Conservation (phyloP, 2,888 invertebrate species). For the Lepas anatifera region DNA sequence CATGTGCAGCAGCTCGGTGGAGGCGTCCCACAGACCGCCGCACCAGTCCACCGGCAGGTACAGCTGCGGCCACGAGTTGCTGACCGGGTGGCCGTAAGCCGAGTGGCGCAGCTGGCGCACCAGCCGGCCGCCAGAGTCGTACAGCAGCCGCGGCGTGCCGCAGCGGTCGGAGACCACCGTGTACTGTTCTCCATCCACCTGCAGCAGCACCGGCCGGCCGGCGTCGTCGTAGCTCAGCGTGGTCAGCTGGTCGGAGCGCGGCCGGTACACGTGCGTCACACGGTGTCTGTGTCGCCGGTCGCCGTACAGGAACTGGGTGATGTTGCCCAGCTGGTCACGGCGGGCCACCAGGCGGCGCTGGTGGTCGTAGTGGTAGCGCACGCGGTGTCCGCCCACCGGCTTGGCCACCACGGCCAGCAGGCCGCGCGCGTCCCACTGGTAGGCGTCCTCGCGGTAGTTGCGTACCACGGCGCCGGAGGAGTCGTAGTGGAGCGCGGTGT, state of each 20-base stretch:
- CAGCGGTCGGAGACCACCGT: slow-evolving; percentile 88
- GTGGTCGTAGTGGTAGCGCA: slow-evolving; percentile 78
- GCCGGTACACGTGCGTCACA: slow-evolving; percentile 82
- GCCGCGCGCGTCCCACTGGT: slow-evolving; percentile 88
- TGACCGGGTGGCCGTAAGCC: slow-evolving; percentile 86
- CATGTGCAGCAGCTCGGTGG: slow-evolving; percentile 80
- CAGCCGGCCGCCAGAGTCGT: slow-evolving; percentile 87
- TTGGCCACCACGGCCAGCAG: slow-evolving; percentile 54
- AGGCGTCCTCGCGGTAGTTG: slow-evolving; percentile 81
- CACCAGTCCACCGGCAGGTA: slow-evolving; percentile 90
- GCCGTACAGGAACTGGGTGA: slow-evolving; percentile 92
- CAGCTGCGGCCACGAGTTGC: slow-evolving; percentile 87
- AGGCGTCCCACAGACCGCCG: slow-evolving; percentile 84
- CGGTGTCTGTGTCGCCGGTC: slow-evolving; percentile 62
- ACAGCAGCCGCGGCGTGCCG: slow-evolving; percentile 89
- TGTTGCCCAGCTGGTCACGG: slow-evolving; percentile 84
- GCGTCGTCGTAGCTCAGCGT: slow-evolving; percentile 84
- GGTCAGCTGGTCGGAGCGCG: slow-evolving; percentile 80
- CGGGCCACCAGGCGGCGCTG: slow-evolving; percentile 74
- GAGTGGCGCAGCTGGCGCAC: slow-evolving; percentile 87
- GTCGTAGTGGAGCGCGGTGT: slow-evolving; percentile 81
- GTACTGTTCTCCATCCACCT: slow-evolving; percentile 73
- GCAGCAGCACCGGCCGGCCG: slow-evolving; percentile 41
- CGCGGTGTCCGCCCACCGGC: slow-evolving; percentile 66
- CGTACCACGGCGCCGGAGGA: slow-evolving; percentile 78